These are phyloP conservation scores for Drosophila subquinaria DNA, from an alignment of 2,888 invertebrate species.

Conservation along the genomic window DNA sequence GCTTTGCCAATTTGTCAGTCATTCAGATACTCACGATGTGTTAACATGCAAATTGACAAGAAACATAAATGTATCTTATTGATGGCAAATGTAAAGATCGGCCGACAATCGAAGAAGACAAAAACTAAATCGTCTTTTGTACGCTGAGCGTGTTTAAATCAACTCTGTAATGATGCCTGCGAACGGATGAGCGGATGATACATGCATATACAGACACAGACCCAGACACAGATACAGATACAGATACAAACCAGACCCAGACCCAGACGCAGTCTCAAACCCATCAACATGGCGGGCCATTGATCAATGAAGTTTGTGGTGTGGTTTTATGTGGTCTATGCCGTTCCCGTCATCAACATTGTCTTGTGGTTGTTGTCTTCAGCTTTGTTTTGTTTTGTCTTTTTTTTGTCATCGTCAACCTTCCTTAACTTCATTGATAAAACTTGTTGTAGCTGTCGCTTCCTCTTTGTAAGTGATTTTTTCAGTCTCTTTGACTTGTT, in stretches of 20 bases:
- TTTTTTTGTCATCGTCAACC: slow-evolving; percentile 57
- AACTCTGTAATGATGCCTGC: slow-evolving; percentile 58
- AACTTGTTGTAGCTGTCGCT: slow-evolving; percentile 68
- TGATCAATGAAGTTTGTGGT: slow-evolving; percentile 65
- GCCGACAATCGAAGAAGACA: slow-evolving; percentile 16
- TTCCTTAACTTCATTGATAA: slow-evolving; percentile 69
- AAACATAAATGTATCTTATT: slow-evolving; percentile 29
- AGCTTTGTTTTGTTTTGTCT: slow-evolving; percentile 29
- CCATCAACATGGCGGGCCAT: slow-evolving; percentile 26
- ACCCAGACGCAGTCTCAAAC: background rate
- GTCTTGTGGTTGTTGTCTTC: slow-evolving; percentile 48
- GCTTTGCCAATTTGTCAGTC: slow-evolving; percentile 65
- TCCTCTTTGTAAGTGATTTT: slow-evolving; percentile 77
- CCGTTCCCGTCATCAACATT: slow-evolving; percentile 34
- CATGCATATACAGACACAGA: slow-evolving; percentile 3
- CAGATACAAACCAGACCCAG: background rate
- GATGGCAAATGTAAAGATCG: slow-evolving; percentile 50
- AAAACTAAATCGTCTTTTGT: slow-evolving; percentile 47
- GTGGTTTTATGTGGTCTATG: slow-evolving; percentile 66
- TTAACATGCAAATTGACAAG: slow-evolving; percentile 74
- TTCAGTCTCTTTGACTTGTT: slow-evolving; percentile 29
- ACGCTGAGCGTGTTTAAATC: slow-evolving; percentile 60
- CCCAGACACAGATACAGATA: background rate
- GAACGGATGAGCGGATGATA: slow-evolving; percentile 40
- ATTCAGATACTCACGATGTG: slow-evolving; percentile 56